Evolutionary conservation across 2,888 invertebrate genomes (phyloP).

Genomic region (Eilema caniola): DNA sequence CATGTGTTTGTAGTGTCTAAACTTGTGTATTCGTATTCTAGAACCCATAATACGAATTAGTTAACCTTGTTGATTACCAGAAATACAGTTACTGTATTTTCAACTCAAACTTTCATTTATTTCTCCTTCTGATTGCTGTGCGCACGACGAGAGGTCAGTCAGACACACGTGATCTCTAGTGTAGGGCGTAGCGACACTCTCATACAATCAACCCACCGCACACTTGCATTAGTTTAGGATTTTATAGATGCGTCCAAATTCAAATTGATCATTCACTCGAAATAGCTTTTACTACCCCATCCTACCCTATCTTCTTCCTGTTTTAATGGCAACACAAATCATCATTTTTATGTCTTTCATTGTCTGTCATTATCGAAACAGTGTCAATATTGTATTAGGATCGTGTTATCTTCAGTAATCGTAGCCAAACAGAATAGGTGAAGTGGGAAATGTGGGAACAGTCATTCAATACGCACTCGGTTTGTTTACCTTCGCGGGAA

Average conservation of each 20-base stretch:
- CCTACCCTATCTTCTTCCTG: background rate
- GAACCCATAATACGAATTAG: too few relatives aligned
- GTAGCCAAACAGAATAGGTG: background rate
- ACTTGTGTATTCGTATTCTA: too few relatives aligned
- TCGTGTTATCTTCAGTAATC: constrained; percentile 13
- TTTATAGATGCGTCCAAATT: background rate
- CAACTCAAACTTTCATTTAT: too few relatives aligned
- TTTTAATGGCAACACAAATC: constrained; percentile 1
- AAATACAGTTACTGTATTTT: too few relatives aligned
- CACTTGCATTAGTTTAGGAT: too few relatives aligned
- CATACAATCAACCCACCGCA: too few relatives aligned
- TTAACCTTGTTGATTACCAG: too few relatives aligned
- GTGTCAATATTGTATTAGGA: constrained; percentile 22
- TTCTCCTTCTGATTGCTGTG: too few relatives aligned
- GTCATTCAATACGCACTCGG: constrained; percentile 5
- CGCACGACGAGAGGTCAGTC: too few relatives aligned
- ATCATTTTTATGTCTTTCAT: background rate
- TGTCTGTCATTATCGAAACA: background rate
- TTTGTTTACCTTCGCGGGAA: constrained; percentile 10
- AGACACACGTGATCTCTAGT: too few relatives aligned
- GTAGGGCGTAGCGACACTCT: too few relatives aligned
- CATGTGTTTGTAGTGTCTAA: too few relatives aligned
- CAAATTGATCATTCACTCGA: background rate
- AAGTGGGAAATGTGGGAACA: background rate
- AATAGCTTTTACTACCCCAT: background rate